Evolutionary conservation across 2,797 vertebrate species (phyloP).

Genomic region (Onychomys arenicola): DNA sequence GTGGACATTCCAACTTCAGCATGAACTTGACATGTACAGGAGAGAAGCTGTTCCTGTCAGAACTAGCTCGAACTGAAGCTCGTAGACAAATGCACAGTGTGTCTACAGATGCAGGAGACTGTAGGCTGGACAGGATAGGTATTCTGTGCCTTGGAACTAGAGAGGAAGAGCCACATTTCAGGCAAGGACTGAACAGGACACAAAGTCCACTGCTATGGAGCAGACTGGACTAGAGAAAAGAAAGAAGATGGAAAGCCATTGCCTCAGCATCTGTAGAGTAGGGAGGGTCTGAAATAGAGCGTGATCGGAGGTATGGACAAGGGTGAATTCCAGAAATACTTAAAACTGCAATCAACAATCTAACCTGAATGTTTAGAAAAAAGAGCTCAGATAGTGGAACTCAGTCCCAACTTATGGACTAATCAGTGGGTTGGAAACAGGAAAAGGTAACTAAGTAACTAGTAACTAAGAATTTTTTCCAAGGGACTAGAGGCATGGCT

Average conservation of each 20-base stretch:
- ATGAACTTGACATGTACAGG: fast-evolving
- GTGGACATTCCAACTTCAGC: not conserved
- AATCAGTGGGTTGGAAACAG: not conserved
- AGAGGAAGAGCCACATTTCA: not conserved
- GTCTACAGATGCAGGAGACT: not conserved
- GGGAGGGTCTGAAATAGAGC: no score
- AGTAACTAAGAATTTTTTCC: not conserved
- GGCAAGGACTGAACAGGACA: not conserved
- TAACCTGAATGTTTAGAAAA: not conserved
- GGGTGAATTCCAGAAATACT: not conserved
- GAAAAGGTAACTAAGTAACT: not conserved
- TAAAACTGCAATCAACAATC: not conserved
- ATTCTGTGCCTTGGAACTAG: not conserved
- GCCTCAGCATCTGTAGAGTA: not conserved
- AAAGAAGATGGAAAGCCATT: not conserved
- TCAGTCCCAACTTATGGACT: not conserved
- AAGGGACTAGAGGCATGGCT: not conserved
- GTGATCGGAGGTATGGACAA: not conserved
- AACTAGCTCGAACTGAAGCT: not conserved
- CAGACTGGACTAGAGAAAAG: not conserved
- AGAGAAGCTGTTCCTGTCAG: not conserved
- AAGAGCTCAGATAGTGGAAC: not conserved
- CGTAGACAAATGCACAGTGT: not conserved
- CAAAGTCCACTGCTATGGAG: not conserved
- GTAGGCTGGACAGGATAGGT: not conserved